A percentile compares a stretch with the other conserved stretches of the same genome.
Evolutionary conservation across 2,797 vertebrate species (phyloP).

Genomic region (Propithecus perrieri): DNA sequence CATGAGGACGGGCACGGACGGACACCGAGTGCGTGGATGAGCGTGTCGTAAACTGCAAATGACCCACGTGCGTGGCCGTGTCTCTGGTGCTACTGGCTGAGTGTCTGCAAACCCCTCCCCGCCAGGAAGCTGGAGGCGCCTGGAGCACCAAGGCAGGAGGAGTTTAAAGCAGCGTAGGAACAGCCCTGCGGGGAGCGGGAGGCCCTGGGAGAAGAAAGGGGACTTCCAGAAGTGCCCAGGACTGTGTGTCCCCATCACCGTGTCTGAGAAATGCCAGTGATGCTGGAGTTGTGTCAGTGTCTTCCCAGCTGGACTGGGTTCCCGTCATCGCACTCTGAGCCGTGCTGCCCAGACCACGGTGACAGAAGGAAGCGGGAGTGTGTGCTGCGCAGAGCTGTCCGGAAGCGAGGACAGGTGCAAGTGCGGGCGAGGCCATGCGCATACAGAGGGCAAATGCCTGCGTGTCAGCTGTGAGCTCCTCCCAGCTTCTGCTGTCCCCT

Average conservation of each 20-base stretch:
- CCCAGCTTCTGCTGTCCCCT: not conserved
- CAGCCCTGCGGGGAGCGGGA: not conserved
- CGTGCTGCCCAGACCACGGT: not conserved
- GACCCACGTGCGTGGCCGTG: fast-evolving
- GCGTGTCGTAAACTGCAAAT: fast-evolving
- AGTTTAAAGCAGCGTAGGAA: not conserved
- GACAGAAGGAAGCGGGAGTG: not conserved
- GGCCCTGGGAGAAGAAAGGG: not conserved
- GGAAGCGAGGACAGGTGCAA: fast-evolving
- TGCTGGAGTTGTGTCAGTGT: not conserved
- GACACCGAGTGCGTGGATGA: fast-evolving
- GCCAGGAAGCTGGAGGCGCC: not conserved
- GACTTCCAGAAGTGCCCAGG: not conserved
- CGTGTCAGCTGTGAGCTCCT: not conserved
- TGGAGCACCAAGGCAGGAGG: too few species aligned
- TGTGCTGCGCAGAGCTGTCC: not conserved
- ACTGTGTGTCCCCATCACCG: fast-evolving
- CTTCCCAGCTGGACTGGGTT: not conserved
- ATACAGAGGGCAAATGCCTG: not conserved
- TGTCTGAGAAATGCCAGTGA: not conserved
- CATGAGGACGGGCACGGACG: not conserved
- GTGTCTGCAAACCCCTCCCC: not conserved
- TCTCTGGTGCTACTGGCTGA: fast-evolving
- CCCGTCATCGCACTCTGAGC: not conserved
- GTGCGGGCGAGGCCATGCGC: not conserved